Evolutionary conservation across 2,888 invertebrate species (phyloP).

Genomic region (Trissolcus brochymenae): DNA sequence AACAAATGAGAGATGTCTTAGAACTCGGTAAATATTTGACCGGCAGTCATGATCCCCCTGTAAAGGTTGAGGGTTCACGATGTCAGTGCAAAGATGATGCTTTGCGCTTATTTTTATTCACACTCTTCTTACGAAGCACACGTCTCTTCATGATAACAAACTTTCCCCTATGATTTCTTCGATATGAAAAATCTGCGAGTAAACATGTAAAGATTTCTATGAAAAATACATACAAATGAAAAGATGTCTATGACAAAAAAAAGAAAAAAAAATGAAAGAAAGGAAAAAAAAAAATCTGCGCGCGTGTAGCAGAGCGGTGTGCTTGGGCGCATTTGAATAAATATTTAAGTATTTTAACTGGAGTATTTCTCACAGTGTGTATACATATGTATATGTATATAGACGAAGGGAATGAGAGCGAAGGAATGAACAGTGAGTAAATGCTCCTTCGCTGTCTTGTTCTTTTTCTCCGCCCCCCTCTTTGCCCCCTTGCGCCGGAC

Average conservation of each 20-base stretch:
- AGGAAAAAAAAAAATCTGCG: slow-evolving; percentile 11
- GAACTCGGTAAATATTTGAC: slow-evolving; percentile 41
- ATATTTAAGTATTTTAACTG: slow-evolving; percentile 56
- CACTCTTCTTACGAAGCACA: not conserved
- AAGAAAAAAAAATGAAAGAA: not conserved
- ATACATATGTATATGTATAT: slow-evolving; percentile 53
- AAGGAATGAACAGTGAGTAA: slow-evolving; percentile 64
- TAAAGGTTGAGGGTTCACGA: slow-evolving; percentile 17
- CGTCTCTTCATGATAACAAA: not conserved
- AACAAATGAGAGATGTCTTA: slow-evolving; percentile 44
- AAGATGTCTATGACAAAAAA: not conserved
- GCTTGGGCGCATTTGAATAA: slow-evolving; percentile 46
- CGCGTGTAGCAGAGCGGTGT: slow-evolving; percentile 13
- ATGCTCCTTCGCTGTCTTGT: slow-evolving; percentile 63
- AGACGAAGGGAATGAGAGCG: slow-evolving; percentile 59
- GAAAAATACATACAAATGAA: not conserved
- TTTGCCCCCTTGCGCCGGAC: slow-evolving; percentile 12
- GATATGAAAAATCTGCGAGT: no score
- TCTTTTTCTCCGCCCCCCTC: slow-evolving; percentile 40
- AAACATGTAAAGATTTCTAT: no score
- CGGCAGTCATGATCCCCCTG: slow-evolving; percentile 28
- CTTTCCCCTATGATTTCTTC: not conserved
- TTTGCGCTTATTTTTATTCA: no score
- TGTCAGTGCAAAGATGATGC: slow-evolving; percentile 20
- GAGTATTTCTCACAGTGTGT: slow-evolving; percentile 56